A percentile compares a stretch with the other conserved stretches of the same genome.
Conservation (phyloP, 2,888 invertebrate genomes). For the Thereva unica region DNA sequence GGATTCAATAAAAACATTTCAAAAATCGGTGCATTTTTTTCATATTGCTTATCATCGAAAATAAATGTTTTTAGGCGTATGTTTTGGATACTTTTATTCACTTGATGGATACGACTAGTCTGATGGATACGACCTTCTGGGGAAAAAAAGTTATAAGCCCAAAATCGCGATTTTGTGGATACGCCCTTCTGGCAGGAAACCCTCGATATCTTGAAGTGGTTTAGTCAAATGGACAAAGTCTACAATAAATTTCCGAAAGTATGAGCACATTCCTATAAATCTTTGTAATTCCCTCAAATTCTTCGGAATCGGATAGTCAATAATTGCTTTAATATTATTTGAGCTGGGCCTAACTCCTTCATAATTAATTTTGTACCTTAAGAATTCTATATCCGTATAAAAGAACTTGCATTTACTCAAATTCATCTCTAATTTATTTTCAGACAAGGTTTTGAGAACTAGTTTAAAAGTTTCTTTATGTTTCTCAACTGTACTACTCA, state of each 20-base stretch:
- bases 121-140: no score
- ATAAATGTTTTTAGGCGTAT: no score
- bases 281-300: constrained; percentile 44
- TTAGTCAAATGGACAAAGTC: constrained; percentile 44
- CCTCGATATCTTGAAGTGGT: constrained; percentile 49
- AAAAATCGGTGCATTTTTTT: no score
- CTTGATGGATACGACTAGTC: no score
- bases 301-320: constrained; percentile 42
- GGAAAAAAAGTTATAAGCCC: no score
- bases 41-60: no score
- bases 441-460: constrained; percentile 42
- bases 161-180: no score
- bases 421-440: constrained; percentile 40
- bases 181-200: no score
- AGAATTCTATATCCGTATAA: constrained; percentile 42
- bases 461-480: constrained; percentile 42
- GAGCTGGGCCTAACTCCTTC: constrained; percentile 42
- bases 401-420: constrained; percentile 45
- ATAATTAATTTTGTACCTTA: constrained; percentile 43
- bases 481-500: constrained; percentile 41
- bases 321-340: constrained; percentile 42
- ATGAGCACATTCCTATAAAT: constrained; percentile 40
- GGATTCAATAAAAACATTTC: no score
- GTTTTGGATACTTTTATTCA: no score
- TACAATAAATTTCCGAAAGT: constrained; percentile 40